Percentiles rank a stretch among this genome's conserved stretches.
These are phyloP conservation scores for Ceryle rudis DNA, from an alignment of 2,797 vertebrate species.

Conservation along the genomic window DNA sequence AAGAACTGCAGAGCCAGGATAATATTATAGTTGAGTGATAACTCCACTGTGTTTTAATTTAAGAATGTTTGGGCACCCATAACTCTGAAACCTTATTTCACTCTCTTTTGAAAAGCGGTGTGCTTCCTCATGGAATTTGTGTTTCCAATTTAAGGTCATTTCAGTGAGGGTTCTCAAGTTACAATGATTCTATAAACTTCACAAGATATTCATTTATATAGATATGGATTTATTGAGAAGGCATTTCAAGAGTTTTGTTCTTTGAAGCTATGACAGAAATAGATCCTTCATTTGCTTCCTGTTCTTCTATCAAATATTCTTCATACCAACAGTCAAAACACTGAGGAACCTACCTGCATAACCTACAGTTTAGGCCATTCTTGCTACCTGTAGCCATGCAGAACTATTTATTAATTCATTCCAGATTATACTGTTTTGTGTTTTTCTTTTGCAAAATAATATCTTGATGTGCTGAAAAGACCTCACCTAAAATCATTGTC, in stretches of 20 bases:
- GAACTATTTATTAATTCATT: background rate
- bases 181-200: background rate
- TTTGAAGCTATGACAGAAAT: conserved; percentile 1
- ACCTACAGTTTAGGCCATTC: background rate
- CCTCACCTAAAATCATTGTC: background rate
- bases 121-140: background rate
- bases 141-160: background rate
- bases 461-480: background rate
- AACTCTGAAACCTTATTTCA: background rate
- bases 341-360: background rate
- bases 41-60: background rate
- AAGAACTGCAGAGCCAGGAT: background rate
- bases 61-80: background rate
- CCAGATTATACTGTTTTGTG: background rate
- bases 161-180: background rate
- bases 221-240: background rate
- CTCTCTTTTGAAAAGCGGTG: background rate
- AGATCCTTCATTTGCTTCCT: background rate
- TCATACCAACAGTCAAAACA: background rate
- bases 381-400: background rate
- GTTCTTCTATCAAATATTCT: background rate
- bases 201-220: background rate
- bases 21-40: background rate
- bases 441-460: background rate
- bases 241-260: conserved; percentile 4